Conservation (phyloP, 2,888 invertebrate species). For the Sinodicranocentrus sp. region DNA sequence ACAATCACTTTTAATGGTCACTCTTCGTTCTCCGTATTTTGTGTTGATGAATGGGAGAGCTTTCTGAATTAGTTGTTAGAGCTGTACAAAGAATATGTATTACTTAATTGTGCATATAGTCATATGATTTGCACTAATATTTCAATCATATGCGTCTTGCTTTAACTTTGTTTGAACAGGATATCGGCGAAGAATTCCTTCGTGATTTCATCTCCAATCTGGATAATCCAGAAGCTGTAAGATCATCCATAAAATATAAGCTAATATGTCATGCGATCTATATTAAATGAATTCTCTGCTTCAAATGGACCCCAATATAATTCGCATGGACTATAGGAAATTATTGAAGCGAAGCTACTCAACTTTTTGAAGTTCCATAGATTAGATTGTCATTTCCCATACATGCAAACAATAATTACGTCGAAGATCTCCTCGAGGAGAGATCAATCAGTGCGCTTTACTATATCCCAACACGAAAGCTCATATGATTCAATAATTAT, state of each 20-base stretch:
- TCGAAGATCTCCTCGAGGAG: slow-evolving; percentile 70
- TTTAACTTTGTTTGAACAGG: too few species aligned
- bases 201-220: slow-evolving; percentile 69
- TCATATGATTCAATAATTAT: slow-evolving; percentile 20
- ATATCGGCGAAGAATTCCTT: slow-evolving; percentile 67
- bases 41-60: slow-evolving; percentile 82
- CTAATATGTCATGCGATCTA: neutral
- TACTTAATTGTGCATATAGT: slow-evolving; percentile 33
- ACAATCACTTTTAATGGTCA: slow-evolving; percentile 84
- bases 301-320: slow-evolving; percentile 72
- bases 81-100: too few species aligned
- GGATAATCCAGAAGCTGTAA: slow-evolving; percentile 70
- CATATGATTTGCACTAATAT: too few species aligned
- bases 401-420: slow-evolving; percentile 73
- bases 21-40: slow-evolving; percentile 84
- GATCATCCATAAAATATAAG: too few species aligned
- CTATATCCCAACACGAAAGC: slow-evolving; percentile 39
- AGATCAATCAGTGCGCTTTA: slow-evolving; percentile 65
- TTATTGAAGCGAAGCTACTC: slow-evolving; percentile 72
- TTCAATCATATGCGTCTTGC: too few species aligned
- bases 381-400: slow-evolving; percentile 68
- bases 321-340: slow-evolving; percentile 70
- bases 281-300: too few species aligned
- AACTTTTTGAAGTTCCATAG: slow-evolving; percentile 73
- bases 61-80: slow-evolving; percentile 68